Evolutionary conservation across 2,797 vertebrate genomes (phyloP).

Genomic region (Thamnophis elegans): DNA sequence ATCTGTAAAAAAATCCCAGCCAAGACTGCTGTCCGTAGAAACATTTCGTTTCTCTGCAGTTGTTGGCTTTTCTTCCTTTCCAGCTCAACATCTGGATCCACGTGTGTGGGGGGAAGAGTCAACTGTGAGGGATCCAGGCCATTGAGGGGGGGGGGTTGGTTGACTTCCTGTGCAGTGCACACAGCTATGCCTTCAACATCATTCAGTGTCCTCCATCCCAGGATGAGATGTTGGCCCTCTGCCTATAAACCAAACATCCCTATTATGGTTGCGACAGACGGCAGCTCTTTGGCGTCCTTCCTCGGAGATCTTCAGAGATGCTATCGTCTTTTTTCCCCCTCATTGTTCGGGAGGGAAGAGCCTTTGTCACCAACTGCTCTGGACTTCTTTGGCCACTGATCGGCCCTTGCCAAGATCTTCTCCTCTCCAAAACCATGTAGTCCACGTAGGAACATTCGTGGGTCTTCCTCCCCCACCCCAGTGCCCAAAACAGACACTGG

Average conservation of each 20-base stretch:
- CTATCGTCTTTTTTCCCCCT: too few relatives aligned
- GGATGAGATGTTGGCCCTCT: too few relatives aligned
- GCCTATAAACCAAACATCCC: neutral
- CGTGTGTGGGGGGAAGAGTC: neutral
- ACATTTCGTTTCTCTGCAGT: slow-evolving; percentile 14
- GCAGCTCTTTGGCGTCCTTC: neutral
- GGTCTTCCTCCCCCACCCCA: neutral
- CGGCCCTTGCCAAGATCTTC: neutral
- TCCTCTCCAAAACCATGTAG: neutral
- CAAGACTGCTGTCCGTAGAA: neutral
- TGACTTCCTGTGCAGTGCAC: neutral
- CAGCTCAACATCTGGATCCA: slow-evolving; percentile 42
- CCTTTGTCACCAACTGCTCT: neutral
- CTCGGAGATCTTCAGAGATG: neutral
- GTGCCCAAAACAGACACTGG: neutral
- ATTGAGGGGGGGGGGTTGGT: neutral
- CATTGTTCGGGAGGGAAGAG: neutral
- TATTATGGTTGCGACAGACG: neutral
- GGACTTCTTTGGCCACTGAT: neutral
- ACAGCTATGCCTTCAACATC: slow-evolving; percentile 3
- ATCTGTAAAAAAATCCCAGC: neutral
- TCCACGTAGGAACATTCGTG: neutral
- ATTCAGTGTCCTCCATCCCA: neutral
- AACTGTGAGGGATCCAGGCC: neutral
- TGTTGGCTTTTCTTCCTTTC: slow-evolving; percentile 43